Evolutionary conservation across 2,113 vertebrate genomes (phyloP).

Genomic region (Petroica traversi): DNA sequence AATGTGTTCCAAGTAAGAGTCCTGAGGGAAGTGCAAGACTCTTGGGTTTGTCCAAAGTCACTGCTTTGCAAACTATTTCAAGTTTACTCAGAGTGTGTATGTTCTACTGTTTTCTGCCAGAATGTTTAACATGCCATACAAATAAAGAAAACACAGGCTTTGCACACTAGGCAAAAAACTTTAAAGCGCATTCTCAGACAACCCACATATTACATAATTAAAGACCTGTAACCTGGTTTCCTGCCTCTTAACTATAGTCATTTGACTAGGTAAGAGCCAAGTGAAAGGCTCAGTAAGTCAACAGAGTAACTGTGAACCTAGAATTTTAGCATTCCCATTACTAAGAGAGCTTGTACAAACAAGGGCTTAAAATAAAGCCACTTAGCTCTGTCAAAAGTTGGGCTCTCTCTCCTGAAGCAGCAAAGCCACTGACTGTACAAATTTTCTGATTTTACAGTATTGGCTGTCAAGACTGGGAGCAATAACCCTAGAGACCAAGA

Average conservation of each 20-base stretch:
- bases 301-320: constrained; percentile 48
- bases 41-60: background rate
- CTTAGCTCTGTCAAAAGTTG: constrained; percentile 24
- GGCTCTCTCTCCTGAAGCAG: constrained; percentile 3
- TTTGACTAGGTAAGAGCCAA: constrained; percentile 56
- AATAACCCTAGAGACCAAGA: constrained; percentile 5
- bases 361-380: constrained; percentile 63
- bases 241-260: constrained; percentile 49
- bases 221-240: constrained; percentile 55
- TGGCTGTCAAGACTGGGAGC: background rate
- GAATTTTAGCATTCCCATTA: constrained; percentile 56
- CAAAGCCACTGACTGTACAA: constrained; percentile 6
- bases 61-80: background rate
- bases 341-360: constrained; percentile 58
- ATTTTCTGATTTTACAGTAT: constrained; percentile 11
- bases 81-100: background rate
- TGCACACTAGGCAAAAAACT: constrained; percentile 14
- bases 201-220: constrained; percentile 56
- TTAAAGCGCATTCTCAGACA: constrained; percentile 13
- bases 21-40: background rate
- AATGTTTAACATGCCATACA: background rate
- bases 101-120: background rate
- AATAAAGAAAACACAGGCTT: background rate
- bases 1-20: background rate
- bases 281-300: constrained; percentile 36